These are phyloP conservation scores for Babyrousa celebensis DNA, from an alignment of 2,797 vertebrate species.

Conservation along the genomic window DNA sequence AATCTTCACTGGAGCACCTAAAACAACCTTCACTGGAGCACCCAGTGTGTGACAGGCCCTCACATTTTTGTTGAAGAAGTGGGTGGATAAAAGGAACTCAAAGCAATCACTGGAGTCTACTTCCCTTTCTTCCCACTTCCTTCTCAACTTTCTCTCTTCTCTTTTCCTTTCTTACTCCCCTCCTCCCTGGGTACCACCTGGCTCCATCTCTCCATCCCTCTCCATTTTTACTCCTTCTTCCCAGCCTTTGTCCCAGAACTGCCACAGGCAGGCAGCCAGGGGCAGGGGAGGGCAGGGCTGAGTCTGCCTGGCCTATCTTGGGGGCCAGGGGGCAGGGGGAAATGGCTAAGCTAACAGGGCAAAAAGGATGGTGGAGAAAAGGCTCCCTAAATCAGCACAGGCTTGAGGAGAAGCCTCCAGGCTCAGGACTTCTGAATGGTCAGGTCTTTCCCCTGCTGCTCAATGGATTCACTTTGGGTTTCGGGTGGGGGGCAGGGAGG, in stretches of 20 bases:
- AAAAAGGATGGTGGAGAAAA: neutral
- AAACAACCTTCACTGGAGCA: no score
- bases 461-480: neutral
- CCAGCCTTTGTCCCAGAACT: neutral
- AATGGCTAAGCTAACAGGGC: neutral
- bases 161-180: neutral
- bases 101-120: fast-evolving
- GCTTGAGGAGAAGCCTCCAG: neutral
- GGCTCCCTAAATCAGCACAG: neutral
- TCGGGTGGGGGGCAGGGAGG: neutral
- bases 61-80: fast-evolving
- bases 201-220: neutral
- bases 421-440: neutral
- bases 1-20: neutral
- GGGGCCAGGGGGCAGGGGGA: no score
- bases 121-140: neutral
- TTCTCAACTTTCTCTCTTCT: neutral
- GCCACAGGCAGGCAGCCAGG: neutral
- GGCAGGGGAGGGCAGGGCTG: no score
- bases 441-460: neutral
- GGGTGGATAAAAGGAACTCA: neutral
- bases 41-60: fast-evolving
- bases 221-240: neutral
- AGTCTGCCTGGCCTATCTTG: neutral
- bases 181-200: neutral